These are phyloP conservation scores for Anagyrus pseudococci DNA, from an alignment of 2,888 invertebrate genomes.

Conservation along the genomic window DNA sequence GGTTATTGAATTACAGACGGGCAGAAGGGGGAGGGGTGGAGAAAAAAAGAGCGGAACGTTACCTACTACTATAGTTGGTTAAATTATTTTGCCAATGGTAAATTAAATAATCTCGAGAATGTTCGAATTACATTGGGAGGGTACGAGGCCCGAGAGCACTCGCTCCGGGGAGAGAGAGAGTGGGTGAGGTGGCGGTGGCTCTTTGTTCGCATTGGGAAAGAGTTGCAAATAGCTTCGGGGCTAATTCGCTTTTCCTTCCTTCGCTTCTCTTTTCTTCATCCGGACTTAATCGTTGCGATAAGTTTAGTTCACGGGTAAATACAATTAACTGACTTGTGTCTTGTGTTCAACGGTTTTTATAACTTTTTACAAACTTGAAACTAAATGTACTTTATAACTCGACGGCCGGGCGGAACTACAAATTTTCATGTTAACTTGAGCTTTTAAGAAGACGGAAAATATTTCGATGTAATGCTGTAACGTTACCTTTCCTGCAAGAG, in stretches of 20 bases:
- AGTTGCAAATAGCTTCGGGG: constrained; percentile 14
- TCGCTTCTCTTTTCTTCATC: neutral
- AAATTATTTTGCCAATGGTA: neutral
- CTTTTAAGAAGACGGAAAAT: no score
- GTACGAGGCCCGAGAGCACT: neutral
- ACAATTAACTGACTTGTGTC: constrained; percentile 12
- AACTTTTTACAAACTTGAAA: neutral
- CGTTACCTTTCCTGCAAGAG: no score
- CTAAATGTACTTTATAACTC: neutral
- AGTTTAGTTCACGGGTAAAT: constrained; percentile 15
- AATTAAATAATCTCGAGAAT: neutral
- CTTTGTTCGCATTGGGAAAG: neutral
- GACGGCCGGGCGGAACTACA: neutral
- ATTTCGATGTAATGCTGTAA: no score
- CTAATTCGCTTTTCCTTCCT: constrained; percentile 2
- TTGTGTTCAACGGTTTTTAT: neutral
- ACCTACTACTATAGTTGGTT: neutral
- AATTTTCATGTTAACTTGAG: no score
- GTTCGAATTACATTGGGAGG: neutral
- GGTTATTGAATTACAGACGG: no score
- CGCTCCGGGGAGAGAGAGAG: no score
- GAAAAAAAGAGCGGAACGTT: neutral
- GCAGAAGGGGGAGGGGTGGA: no score
- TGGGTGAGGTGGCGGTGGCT: no score
- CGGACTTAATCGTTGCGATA: constrained; percentile 7